Evolutionary conservation across 1,140 invertebrate species (phyloP).

Genomic region (Drosophila persimilis): DNA sequence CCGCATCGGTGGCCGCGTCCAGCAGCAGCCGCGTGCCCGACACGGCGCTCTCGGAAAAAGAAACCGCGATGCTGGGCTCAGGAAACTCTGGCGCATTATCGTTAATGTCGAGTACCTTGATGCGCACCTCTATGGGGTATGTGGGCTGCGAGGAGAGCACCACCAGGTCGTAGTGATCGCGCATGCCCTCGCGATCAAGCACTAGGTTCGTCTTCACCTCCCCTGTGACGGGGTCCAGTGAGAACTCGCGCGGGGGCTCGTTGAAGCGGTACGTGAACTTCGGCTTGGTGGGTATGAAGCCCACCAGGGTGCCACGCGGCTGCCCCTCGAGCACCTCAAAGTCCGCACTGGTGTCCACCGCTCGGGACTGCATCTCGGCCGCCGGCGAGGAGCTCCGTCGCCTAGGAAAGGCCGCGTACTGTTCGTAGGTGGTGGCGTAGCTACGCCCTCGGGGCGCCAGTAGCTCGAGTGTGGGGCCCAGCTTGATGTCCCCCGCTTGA

Average conservation of each 20-base stretch:
- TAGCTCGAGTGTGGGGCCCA: constrained; percentile 31
- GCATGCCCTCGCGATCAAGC: constrained; percentile 91
- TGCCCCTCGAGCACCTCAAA: constrained; percentile 93
- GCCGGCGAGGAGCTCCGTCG: constrained; percentile 69
- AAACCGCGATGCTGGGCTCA: constrained; percentile 92
- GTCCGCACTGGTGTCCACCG: constrained; percentile 92
- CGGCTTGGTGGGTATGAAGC: constrained; percentile 92
- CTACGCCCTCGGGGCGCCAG: constrained; percentile 61
- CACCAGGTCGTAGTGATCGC: constrained; percentile 93
- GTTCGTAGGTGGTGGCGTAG: constrained; percentile 72
- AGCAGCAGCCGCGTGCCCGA: constrained; percentile 92
- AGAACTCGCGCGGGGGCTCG: constrained; percentile 93
- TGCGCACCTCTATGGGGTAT: constrained; percentile 95
- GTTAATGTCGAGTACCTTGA: constrained; percentile 93
- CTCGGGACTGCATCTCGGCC: constrained; percentile 92
- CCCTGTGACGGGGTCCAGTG: constrained; percentile 90
- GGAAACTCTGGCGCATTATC: constrained; percentile 96
- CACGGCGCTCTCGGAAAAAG: constrained; percentile 95
- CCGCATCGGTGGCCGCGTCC: constrained; percentile 93
- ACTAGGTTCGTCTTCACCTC: constrained; percentile 92
- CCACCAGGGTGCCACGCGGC: constrained; percentile 91
- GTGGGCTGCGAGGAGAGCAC: constrained; percentile 95
- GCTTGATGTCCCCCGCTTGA: constrained; percentile 16
- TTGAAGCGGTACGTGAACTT: constrained; percentile 96
- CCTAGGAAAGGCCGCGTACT: constrained; percentile 73